These are phyloP conservation scores for Megalops cyprinoides DNA, from an alignment of 2,797 vertebrate genomes.

Conservation along the genomic window DNA sequence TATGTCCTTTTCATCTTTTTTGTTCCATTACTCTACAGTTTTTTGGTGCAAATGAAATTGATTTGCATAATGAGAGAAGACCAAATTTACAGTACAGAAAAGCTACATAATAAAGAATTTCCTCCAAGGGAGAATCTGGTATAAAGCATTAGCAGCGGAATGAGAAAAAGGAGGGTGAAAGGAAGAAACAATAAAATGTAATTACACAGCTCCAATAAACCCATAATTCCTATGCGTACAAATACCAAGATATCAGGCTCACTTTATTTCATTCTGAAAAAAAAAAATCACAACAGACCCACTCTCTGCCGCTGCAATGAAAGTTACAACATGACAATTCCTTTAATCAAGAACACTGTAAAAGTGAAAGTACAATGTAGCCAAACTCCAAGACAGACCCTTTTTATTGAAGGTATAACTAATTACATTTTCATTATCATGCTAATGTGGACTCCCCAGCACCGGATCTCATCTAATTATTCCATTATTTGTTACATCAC, in stretches of 20 bases:
- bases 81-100: slow-evolving; percentile 62
- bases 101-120: slow-evolving; percentile 59
- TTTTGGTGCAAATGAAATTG: slow-evolving; percentile 67
- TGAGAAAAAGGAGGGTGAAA: slow-evolving; percentile 56
- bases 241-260: slow-evolving; percentile 69
- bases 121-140: slow-evolving; percentile 54
- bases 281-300: slow-evolving; percentile 66
- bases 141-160: slow-evolving; percentile 52
- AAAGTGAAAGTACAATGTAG: slow-evolving; percentile 64
- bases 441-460: slow-evolving; percentile 63
- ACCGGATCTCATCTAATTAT: slow-evolving; percentile 66
- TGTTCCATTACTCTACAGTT: slow-evolving; percentile 12
- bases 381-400: slow-evolving; percentile 53
- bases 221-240: slow-evolving; percentile 65
- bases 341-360: slow-evolving; percentile 60
- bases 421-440: slow-evolving; percentile 73
- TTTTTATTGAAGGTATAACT: slow-evolving; percentile 64
- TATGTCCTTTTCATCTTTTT: slow-evolving; percentile 59
- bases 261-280: slow-evolving; percentile 71
- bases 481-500: slow-evolving; percentile 63
- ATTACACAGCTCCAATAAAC: slow-evolving; percentile 74
- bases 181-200: slow-evolving; percentile 76
- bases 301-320: slow-evolving; percentile 57
- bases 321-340: slow-evolving; percentile 66
- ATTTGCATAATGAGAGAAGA: slow-evolving; percentile 76